phyloP scores from a whole-genome alignment of 2,888 invertebrate genomes.

The Drosophila paranaensis region DNA sequence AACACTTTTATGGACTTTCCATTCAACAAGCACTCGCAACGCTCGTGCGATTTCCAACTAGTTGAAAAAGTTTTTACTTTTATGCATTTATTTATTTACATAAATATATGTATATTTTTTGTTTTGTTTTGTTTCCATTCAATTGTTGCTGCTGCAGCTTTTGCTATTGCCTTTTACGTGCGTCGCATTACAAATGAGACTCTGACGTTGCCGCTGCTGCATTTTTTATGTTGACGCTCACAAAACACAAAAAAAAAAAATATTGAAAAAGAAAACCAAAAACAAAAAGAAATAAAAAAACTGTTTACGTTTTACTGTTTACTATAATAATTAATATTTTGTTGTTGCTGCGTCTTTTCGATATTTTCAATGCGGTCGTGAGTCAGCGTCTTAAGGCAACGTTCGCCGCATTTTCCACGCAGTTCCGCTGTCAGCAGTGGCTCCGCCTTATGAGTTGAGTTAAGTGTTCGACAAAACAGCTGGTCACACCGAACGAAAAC shows the following conservation, averaged over 20 bases:
- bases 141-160: slow-evolving; percentile 6
- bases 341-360: slow-evolving; percentile 5
- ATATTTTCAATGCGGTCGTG: slow-evolving; percentile 24
- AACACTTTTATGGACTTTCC: slow-evolving; percentile 48
- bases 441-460: neutral
- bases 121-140: slow-evolving; percentile 35
- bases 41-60: slow-evolving; percentile 54
- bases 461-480: neutral
- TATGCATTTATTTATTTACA: slow-evolving; percentile 64
- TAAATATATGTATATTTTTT: slow-evolving; percentile 21
- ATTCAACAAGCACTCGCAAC: slow-evolving; percentile 39
- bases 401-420: neutral
- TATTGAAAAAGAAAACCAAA: slow-evolving; percentile 1
- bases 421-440: neutral
- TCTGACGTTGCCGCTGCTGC: slow-evolving; percentile 44
- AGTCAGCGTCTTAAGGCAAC: slow-evolving; percentile 28
- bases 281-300: slow-evolving; percentile 4
- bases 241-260: slow-evolving; percentile 18
- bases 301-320: slow-evolving; percentile 58
- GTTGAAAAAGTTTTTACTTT: slow-evolving; percentile 46
- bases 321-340: slow-evolving; percentile 50
- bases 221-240: slow-evolving; percentile 45
- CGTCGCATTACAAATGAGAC: slow-evolving; percentile 59
- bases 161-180: slow-evolving; percentile 54
- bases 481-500: neutral